Evolutionary conservation across 1,140 invertebrate genomes (phyloP).

Genomic region (Tetramorium parvispinum): DNA sequence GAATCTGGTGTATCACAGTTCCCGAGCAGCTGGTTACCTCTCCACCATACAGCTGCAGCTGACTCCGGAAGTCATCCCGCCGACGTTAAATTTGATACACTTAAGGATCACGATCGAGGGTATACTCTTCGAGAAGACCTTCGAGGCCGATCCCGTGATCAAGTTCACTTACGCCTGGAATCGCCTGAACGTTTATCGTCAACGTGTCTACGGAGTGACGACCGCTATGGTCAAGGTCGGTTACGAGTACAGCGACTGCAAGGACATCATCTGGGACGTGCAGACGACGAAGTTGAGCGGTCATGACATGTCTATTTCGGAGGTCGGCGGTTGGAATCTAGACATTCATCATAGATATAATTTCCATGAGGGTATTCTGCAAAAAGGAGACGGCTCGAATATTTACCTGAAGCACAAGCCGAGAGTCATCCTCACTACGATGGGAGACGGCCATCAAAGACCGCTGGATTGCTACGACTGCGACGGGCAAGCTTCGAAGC

Average conservation of each 20-base stretch:
- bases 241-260: conserved; percentile 97
- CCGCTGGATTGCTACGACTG: conserved; percentile 94
- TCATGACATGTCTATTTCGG: conserved; percentile 98
- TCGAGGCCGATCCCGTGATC: conserved; percentile 97
- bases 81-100: conserved; percentile 93
- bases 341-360: conserved; percentile 99
- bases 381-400: conserved; percentile 98
- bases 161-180: conserved; percentile 99
- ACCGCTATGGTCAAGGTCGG: conserved; percentile 97
- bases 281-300: conserved; percentile 97
- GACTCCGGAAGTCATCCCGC: conserved; percentile 94
- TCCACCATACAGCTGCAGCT: conserved; percentile 98
- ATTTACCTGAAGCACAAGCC: conserved; percentile 98
- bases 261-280: conserved; percentile 97
- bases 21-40: conserved; percentile 95
- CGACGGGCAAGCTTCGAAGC: conserved; percentile 92
- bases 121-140: conserved; percentile 95
- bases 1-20: conserved; percentile 98
- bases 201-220: conserved; percentile 96
- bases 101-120: conserved; percentile 97
- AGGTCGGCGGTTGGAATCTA: conserved; percentile 98
- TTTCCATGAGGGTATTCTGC: conserved; percentile 98
- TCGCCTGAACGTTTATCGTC: conserved; percentile 97
- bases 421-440: conserved; percentile 94
- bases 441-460: conserved; percentile 96